phyloP scores from a whole-genome alignment of 2,113 vertebrate genomes.

The Chamaetylas fuelleborni region DNA sequence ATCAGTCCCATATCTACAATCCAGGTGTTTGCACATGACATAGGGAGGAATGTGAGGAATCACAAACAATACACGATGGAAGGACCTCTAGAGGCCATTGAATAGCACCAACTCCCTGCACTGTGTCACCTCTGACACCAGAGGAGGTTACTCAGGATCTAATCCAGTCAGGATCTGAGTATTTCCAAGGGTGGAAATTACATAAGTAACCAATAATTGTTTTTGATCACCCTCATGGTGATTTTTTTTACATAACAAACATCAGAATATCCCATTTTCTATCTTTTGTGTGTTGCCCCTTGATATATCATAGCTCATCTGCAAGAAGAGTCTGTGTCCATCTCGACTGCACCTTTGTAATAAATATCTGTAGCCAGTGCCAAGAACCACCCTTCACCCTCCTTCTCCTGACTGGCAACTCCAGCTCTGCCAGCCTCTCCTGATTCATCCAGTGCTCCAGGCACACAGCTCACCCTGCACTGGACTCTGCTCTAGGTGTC shows the following conservation, averaged over 20 bases:
- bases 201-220: background rate
- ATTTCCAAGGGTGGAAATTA: background rate
- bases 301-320: background rate
- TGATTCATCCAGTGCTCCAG: background rate
- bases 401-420: background rate
- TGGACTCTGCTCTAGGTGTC: background rate
- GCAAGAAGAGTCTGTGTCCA: background rate
- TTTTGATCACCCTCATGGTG: background rate
- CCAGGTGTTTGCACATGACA: background rate
- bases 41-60: background rate
- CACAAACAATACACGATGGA: background rate
- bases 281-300: background rate
- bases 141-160: background rate
- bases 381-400: background rate
- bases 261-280: background rate
- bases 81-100: background rate
- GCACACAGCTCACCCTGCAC: background rate
- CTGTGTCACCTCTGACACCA: background rate
- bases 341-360: background rate
- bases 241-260: background rate
- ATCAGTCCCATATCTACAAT: background rate
- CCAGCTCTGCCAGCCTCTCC: background rate
- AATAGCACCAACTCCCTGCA: background rate
- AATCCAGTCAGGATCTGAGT: background rate
- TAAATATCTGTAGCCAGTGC: background rate